Evolutionary conservation across 2,797 vertebrate genomes (phyloP).

Genomic region (Australoheros facetus): DNA sequence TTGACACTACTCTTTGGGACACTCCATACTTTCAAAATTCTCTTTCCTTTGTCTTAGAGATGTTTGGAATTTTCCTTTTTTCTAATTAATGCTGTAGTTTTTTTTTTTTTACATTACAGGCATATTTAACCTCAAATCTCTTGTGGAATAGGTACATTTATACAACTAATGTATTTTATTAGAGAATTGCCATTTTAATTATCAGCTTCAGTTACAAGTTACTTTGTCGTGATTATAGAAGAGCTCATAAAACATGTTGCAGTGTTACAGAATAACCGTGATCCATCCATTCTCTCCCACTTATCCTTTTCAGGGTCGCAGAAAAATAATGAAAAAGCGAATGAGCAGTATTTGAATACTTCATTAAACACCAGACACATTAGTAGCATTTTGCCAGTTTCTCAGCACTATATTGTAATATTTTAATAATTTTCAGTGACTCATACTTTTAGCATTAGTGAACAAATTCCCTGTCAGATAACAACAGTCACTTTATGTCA

Average conservation of each 20-base stretch:
- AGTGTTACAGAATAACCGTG: not conserved
- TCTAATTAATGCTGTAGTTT: no score
- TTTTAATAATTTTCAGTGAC: slow-evolving; percentile 4
- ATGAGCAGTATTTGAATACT: not conserved
- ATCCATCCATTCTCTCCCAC: no score
- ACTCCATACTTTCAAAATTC: no score
- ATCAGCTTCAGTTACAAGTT: not conserved
- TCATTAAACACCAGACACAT: not conserved
- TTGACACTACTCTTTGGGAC: not conserved
- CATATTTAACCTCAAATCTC: no score
- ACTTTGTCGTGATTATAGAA: not conserved
- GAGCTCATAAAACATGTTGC: not conserved
- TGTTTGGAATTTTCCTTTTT: no score
- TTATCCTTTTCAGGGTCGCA: no score
- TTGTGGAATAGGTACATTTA: no score
- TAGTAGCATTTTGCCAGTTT: not conserved
- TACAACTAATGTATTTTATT: no score
- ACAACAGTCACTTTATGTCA: slow-evolving; percentile 4
- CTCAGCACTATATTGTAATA: not conserved
- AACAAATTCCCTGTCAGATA: not conserved
- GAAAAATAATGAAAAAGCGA: not conserved
- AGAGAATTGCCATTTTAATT: no score
- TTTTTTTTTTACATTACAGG: no score
- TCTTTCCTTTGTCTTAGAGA: no score
- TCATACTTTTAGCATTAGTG: not conserved